Evolutionary conservation across 2,797 vertebrate species (phyloP), one percentile per base, ranked within the genome.

Genomic region (Mus minutoides): DNA sequence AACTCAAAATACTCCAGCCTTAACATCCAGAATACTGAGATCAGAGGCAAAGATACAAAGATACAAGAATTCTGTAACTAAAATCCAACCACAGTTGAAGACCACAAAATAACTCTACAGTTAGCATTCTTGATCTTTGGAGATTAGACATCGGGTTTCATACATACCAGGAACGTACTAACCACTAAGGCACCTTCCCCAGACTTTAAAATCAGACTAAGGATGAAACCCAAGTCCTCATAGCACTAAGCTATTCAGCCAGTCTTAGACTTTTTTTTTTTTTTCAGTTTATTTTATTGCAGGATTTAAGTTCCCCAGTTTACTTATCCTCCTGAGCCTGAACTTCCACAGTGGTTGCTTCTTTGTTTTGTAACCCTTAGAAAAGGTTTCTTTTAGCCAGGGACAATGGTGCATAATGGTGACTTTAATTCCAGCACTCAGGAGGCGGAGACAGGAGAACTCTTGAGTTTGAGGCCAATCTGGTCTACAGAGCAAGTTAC

Each of bases 61-160:
- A 91, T 79, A 77, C 0, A 93, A 56, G 79, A 67, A 54, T 79
- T 91, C 79, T 71, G 85, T 7, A 90, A 82, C 71, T 52, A 94
- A 96, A 84, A 76, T 85, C 71, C 52, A 88, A 77, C 86, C 67
- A 91, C 87, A 94, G 34, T 73, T 85, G 37, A 93, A 79, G 46
- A 16, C 56, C 62, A 92, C 62, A 87, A 94, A 92, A 77, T 93
- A 84, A 91, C 75, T 75, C 73, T 90, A 94, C 56, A 94, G 22
- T 90, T 89, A 86, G 16, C 58, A 92, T 92, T 92, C 75, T 76
- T 92, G 60, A 91, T 3, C 40, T 80, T 34, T 7, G 17, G 60
- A 84, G 60, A 29, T 58, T n/a, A 56, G 40, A 64, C 40, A 67
- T 6, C 62, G 0, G 62, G 29, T 29, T 64, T 64, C 62, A 84